These are phyloP conservation scores for Glomeris marginata DNA, from an alignment of 2,888 invertebrate species.

Conservation along the genomic window DNA sequence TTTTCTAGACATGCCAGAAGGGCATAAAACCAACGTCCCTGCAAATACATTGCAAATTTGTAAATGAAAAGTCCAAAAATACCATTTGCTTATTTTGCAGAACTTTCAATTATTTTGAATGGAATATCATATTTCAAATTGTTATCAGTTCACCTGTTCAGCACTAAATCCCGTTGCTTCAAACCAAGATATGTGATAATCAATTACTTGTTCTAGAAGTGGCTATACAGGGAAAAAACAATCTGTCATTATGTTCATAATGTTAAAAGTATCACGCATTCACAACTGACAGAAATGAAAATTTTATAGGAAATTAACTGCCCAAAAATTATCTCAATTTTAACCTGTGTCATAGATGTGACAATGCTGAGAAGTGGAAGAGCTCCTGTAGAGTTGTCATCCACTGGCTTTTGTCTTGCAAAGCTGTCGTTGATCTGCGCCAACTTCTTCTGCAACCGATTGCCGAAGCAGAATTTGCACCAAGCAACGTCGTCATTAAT, in stretches of 20 bases:
- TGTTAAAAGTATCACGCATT: too few relatives aligned
- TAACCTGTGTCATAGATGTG: slow-evolving; percentile 33
- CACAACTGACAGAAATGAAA: slow-evolving; percentile 6
- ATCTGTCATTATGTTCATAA: too few relatives aligned
- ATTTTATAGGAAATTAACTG: not conserved
- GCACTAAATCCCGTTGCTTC: slow-evolving; percentile 33
- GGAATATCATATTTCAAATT: too few relatives aligned
- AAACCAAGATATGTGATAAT: slow-evolving; percentile 37
- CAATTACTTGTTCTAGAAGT: slow-evolving; percentile 33
- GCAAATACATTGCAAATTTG: slow-evolving; percentile 8
- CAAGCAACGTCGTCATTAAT: slow-evolving; percentile 33
- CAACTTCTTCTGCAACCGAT: slow-evolving; percentile 13
- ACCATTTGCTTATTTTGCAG: not conserved
- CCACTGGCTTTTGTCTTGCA: slow-evolving; percentile 12
- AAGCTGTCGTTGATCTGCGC: slow-evolving; percentile 10
- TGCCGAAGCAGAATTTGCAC: slow-evolving; percentile 35
- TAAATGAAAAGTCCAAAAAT: not conserved
- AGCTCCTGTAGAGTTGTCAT: slow-evolving; percentile 20
- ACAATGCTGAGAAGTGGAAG: slow-evolving; percentile 31
- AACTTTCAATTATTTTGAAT: too few relatives aligned
- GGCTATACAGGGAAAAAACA: slow-evolving; percentile 24
- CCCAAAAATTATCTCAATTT: too few relatives aligned
- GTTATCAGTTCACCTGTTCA: slow-evolving; percentile 24
- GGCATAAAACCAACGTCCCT: slow-evolving; percentile 56
- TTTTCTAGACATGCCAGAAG: slow-evolving; percentile 46